Evolutionary conservation across 53 echinoderm and acorn worm genomes (phyloP), one percentile per base, ranked within the genome.

Genomic region (Crossaster papposus): DNA sequence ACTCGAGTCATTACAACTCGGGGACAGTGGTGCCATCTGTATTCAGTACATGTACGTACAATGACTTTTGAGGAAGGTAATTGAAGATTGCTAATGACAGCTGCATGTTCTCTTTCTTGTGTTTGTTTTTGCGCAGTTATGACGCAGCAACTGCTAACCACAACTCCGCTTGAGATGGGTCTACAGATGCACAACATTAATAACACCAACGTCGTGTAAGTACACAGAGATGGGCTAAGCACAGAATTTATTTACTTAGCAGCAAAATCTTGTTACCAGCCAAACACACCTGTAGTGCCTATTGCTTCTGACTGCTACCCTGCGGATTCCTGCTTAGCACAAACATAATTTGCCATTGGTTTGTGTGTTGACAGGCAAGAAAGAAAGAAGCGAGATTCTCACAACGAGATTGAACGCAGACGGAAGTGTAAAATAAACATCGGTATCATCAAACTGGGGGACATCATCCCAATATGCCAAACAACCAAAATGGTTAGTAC

Each of bases 361-460:
- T 44, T 80, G 44, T 44, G 44, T 54, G 18, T 3, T 18, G 15
- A 20, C 26, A 90, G 90, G 26, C 81, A 81, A 82, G 81, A 87
- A 36, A 76, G 37, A 35, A 87, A 83, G 75, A 81, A 89, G 79
- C 79, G 93, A 14, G 85, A 89, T 65, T 83, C 89, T 23, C 93
- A 95, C 87, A 92, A 91, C 80, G 96, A 93, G 82, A 91, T 93
- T 29, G 96, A 96, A 74, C 90, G 93, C 30, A 35, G 89, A 36
- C 92, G 95, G 74, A 96, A 96, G 63, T 88, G 85, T 72, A 95
- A 94, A 72, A 95, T 96, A 30, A 96, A 96, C 79, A 91, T 91
- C 29, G 93, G 95, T 78, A 96, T 96, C 82, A 93, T 93, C 79
- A 93, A 92, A 74, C 89, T 96, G 5, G 92, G 95, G 9, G 93